Evolutionary conservation across 2,113 vertebrate species (phyloP).

Genomic region (Actenoides lindsayi): DNA sequence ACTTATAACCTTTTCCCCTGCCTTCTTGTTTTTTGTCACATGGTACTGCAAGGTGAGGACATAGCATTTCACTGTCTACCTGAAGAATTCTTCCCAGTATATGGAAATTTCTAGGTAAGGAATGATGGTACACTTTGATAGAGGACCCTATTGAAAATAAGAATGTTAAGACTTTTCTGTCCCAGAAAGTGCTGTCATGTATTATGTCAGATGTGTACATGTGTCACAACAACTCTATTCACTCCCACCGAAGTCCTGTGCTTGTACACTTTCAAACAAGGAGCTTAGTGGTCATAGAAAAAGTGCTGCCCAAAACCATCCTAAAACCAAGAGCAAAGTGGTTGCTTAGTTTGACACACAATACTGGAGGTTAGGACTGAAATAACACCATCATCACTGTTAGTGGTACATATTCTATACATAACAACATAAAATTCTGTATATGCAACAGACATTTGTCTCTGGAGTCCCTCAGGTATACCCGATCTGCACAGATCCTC

Average conservation of each 20-base stretch:
- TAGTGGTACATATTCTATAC: not conserved
- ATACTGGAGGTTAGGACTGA: not conserved
- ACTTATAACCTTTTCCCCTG: not conserved
- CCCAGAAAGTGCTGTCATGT: not conserved
- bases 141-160: not conserved
- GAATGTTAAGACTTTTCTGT: not conserved
- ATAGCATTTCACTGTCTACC: not conserved
- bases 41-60: not conserved
- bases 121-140: not conserved
- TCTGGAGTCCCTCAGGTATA: too few relatives aligned
- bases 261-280: not conserved
- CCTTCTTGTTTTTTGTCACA: not conserved
- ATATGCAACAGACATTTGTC: not conserved
- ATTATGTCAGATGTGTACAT: not conserved
- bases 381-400: not conserved
- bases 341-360: not conserved
- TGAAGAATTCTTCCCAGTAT: not conserved
- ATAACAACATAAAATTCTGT: not conserved
- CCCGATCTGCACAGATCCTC: not conserved
- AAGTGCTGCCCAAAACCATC: not conserved
- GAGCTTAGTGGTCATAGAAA: not conserved
- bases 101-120: not conserved
- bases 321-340: not conserved
- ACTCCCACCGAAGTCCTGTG: not conserved
- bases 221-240: not conserved